Evolutionary conservation across 2,888 invertebrate species (phyloP).

Genomic region (Copidosoma aretas): DNA sequence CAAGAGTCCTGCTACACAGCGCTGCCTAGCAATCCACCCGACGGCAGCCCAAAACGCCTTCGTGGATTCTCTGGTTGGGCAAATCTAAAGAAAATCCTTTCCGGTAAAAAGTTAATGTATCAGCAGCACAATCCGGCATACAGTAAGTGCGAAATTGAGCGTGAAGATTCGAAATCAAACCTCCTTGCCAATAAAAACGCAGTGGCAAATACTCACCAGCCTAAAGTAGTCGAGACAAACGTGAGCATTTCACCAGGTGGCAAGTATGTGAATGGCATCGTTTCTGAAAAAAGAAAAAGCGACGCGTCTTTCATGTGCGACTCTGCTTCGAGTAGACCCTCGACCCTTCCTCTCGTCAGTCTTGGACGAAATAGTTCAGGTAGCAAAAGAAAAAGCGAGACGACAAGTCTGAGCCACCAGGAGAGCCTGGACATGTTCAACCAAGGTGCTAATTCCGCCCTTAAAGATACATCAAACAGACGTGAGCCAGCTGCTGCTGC

Average conservation of each 20-base stretch:
- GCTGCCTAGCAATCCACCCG: constrained; percentile 8
- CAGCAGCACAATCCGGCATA: constrained; percentile 44
- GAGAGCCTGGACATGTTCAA: constrained; percentile 79
- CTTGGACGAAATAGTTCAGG: constrained; percentile 26
- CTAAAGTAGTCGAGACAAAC: constrained; percentile 56
- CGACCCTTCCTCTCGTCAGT: constrained; percentile 50
- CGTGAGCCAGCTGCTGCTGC: constrained; percentile 80
- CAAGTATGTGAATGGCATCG: constrained; percentile 58
- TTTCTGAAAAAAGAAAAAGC: background rate
- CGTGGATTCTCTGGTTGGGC: constrained; percentile 63
- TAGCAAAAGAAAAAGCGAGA: constrained; percentile 51
- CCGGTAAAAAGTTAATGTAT: constrained; percentile 50
- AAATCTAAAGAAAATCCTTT: constrained; percentile 64
- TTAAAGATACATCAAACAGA: too few species aligned
- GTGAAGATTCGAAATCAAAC: constrained; percentile 58
- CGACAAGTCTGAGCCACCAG: constrained; percentile 65
- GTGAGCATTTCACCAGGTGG: constrained; percentile 62
- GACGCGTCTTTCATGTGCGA: constrained; percentile 3
- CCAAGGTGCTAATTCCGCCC: constrained; percentile 48
- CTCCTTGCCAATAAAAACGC: constrained; percentile 49
- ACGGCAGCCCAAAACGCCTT: constrained; percentile 45
- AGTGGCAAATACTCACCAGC: constrained; percentile 13
- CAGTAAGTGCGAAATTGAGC: constrained; percentile 54
- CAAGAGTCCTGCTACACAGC: constrained; percentile 56
- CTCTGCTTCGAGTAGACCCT: constrained; percentile 46